phyloP scores from a whole-genome alignment of 2,797 vertebrate species.

The Lates japonicus region DNA sequence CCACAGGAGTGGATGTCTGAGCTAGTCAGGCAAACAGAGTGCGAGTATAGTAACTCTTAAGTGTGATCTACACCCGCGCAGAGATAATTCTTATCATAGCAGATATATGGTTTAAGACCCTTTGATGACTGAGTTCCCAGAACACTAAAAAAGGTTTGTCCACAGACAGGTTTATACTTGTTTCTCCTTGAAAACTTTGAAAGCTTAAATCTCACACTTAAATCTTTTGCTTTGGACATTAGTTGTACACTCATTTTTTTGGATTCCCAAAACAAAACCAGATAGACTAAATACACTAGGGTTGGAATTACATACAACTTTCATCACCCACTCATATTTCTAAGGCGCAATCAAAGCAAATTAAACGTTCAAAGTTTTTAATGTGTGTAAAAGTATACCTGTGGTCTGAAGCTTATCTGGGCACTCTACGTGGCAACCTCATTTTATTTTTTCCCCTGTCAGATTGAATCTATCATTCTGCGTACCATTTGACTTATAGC shows the following conservation, averaged over 20 bases:
- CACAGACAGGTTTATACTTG: slow-evolving; percentile 64
- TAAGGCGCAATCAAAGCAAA: slow-evolving; percentile 25
- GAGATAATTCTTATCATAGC: slow-evolving; percentile 74
- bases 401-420: slow-evolving; percentile 30
- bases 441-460: slow-evolving; percentile 52
- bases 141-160: slow-evolving; percentile 55
- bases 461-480: slow-evolving; percentile 41
- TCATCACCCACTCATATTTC: slow-evolving; percentile 6
- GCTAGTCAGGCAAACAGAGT: slow-evolving; percentile 61
- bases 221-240: slow-evolving; percentile 57
- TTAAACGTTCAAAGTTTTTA: not conserved
- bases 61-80: slow-evolving; percentile 71
- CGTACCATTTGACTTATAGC: slow-evolving; percentile 48
- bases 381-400: not conserved
- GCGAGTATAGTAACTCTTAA: slow-evolving; percentile 51
- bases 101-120: slow-evolving; percentile 72
- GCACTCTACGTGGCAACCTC: slow-evolving; percentile 32
- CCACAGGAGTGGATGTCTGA: slow-evolving; percentile 65
- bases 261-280: slow-evolving; percentile 51
- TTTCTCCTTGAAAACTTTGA: not conserved
- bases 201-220: slow-evolving; percentile 61
- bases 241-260: slow-evolving; percentile 27
- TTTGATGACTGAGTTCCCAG: slow-evolving; percentile 64
- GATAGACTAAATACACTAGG: slow-evolving; percentile 35
- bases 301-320: slow-evolving; percentile 28